These are phyloP conservation scores for Drosophila ananassae DNA, from an alignment of 1,140 invertebrate species.

Conservation along the genomic window DNA sequence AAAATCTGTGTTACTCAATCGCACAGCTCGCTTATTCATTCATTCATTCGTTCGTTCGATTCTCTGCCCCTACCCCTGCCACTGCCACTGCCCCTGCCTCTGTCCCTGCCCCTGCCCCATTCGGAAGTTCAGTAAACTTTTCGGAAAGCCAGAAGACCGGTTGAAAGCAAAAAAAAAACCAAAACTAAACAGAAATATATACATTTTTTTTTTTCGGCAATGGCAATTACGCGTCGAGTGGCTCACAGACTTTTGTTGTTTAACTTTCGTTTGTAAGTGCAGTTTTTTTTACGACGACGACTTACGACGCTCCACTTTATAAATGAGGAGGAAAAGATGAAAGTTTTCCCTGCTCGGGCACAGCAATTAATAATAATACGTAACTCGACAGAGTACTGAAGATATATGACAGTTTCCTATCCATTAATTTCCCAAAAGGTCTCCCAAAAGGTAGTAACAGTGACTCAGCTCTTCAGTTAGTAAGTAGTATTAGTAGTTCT, in stretches of 20 bases:
- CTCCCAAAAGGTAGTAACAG: too few species aligned
- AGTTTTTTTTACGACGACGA: slow-evolving; percentile 21
- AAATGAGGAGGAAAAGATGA: slow-evolving; percentile 40
- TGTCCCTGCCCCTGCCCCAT: background rate
- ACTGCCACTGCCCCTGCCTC: background rate
- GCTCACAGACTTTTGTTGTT: slow-evolving; percentile 66
- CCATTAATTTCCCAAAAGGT: too few species aligned
- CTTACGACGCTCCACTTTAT: slow-evolving; percentile 39
- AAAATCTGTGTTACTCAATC: slow-evolving; percentile 62
- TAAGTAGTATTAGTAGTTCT: too few species aligned
- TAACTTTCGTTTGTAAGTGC: slow-evolving; percentile 28
- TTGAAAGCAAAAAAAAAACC: slow-evolving; percentile 15
- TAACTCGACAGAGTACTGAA: slow-evolving; percentile 15
- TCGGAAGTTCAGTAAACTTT: slow-evolving; percentile 68
- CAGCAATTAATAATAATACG: slow-evolving; percentile 46
- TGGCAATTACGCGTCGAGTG: slow-evolving; percentile 54
- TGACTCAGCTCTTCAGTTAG: too few species aligned
- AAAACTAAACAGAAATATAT: background rate
- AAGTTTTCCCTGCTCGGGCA: slow-evolving; percentile 34
- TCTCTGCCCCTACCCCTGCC: background rate
- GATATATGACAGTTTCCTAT: too few species aligned
- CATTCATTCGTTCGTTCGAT: background rate
- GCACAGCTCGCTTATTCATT: slow-evolving; percentile 1
- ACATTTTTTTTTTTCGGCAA: slow-evolving; percentile 52
- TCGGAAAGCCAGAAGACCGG: slow-evolving; percentile 46